phyloP scores from a whole-genome alignment of 2,888 invertebrate species.

The Lithophane ornitopus region DNA sequence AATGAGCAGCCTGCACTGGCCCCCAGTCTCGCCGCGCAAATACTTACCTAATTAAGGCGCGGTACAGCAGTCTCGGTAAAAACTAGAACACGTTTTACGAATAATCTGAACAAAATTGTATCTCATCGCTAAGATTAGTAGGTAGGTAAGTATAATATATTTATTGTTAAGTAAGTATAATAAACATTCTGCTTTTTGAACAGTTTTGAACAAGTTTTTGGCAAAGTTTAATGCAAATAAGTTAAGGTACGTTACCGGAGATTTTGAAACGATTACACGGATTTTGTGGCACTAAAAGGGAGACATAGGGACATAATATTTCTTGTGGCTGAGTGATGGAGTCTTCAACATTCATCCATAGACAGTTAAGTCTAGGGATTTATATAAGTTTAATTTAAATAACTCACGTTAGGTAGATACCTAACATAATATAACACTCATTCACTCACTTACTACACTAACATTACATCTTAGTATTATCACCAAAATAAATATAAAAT shows the following conservation, averaged over 20 bases:
- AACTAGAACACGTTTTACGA: too few species aligned
- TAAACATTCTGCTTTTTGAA: too few species aligned
- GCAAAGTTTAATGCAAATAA: too few species aligned
- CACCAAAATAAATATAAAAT: conserved; percentile 18
- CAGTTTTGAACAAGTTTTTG: too few species aligned
- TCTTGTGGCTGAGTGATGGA: conserved; percentile 2
- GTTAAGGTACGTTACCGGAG: not conserved
- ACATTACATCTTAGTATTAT: conserved; percentile 6
- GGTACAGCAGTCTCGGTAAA: too few species aligned
- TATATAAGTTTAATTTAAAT: conserved; percentile 4
- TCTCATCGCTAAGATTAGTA: too few species aligned
- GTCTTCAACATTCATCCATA: conserved; percentile 1
- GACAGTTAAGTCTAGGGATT: not conserved
- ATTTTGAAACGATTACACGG: not conserved
- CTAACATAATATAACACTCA: conserved; percentile 4
- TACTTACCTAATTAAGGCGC: too few species aligned
- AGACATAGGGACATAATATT: not conserved
- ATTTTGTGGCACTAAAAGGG: conserved; percentile 36
- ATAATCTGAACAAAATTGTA: too few species aligned
- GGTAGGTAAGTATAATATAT: too few species aligned
- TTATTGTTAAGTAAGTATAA: too few species aligned
- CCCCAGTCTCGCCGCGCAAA: too few species aligned
- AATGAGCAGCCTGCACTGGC: too few species aligned
- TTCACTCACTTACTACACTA: conserved; percentile 20
- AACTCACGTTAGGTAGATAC: not conserved